phyloP scores from a whole-genome alignment of 1,140 invertebrate genomes.

The Eurosta solidaginis region DNA sequence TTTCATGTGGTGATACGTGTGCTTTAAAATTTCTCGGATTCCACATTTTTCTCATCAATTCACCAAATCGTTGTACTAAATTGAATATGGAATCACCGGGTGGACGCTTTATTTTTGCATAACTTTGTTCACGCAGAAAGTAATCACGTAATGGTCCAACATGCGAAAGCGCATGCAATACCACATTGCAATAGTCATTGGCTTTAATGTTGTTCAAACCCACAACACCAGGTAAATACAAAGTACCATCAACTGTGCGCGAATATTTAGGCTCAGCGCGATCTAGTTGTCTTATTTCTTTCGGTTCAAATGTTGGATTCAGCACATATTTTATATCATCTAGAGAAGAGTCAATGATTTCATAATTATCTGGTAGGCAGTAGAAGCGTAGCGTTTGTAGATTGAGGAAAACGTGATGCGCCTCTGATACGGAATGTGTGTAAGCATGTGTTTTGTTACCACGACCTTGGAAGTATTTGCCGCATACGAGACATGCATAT shows the following conservation, averaged over 20 bases:
- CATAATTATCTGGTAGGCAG: slow-evolving; percentile 99
- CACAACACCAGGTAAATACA: slow-evolving; percentile 95
- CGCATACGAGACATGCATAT: slow-evolving; percentile 99
- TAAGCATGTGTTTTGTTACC: slow-evolving; percentile 99
- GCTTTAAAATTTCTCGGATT: slow-evolving; percentile 99
- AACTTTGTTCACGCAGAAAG: slow-evolving; percentile 93
- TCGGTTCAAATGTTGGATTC: slow-evolving; percentile 91
- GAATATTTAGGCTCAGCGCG: slow-evolving; percentile 75
- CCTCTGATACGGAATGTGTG: slow-evolving; percentile 95
- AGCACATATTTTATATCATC: slow-evolving; percentile 99
- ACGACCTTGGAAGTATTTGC: slow-evolving; percentile 98
- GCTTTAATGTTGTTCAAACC: slow-evolving; percentile 99
- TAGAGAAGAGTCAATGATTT: slow-evolving; percentile 98
- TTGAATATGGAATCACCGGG: slow-evolving; percentile 90
- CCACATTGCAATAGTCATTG: slow-evolving; percentile 99
- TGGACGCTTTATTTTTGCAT: slow-evolving; percentile 84
- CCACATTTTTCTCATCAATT: slow-evolving; percentile 97
- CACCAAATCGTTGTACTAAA: slow-evolving; percentile 96
- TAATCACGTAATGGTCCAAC: slow-evolving; percentile 93
- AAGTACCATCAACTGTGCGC: slow-evolving; percentile 93
- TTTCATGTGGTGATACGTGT: slow-evolving; percentile 99
- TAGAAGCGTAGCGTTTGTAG: slow-evolving; percentile 97
- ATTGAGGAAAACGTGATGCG: slow-evolving; percentile 98
- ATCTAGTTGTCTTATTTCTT: slow-evolving; percentile 79
- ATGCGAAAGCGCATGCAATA: slow-evolving; percentile 94